Base-by-base conservation (phyloP, 2,888 invertebrate genomes). In the Eilema caniola region DNA sequence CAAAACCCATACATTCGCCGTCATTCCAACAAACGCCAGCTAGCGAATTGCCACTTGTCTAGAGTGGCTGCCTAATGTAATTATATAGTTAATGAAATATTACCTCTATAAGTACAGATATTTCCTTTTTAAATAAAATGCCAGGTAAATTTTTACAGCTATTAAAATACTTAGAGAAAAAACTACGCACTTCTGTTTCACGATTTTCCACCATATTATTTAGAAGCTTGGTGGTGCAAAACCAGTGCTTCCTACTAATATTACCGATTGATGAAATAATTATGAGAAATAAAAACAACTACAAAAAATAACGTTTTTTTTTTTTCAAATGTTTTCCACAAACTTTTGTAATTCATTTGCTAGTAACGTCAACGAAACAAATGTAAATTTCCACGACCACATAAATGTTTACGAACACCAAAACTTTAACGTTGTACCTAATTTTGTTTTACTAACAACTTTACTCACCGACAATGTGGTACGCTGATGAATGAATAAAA, bases 341-440 rank as follows among this genome's bases (percentile, higher is more conserved):
- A 64, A 69, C 28, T 70, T 66, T 66, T 66, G 57, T 57, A 62
- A 62, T 64, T 69, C 37, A 63, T 41, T 14, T 8, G 41, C 24
- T 41, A 59, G 41, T 63, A 59, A 41, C 28, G 12, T 68, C 33
- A 63, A 63, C 41, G 28, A 69, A 59, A 69, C 41, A 69, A 69
- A 62, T n/a, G 20, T 25, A 57, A 33, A 47, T 56, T 67, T 56
- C 24, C 23, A 67, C 23, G 37, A 56, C 47, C 28, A 62, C 31
- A 14, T 62, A 67, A 62, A 68, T 37, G 62, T 31, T 62, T 53
- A 62, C 33, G 31, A 62, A 62, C 37, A 37, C 10, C 23, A 24
- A 57, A 67, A 67, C 23, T 67, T 67, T 11, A 31, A 20, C 62
- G 61, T n/a, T 24, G 56, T 37, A 56, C 33, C 56, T 62, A 62